Evolutionary conservation across 2,888 invertebrate species (phyloP).

Genomic region (Drosophila tanythrix): DNA sequence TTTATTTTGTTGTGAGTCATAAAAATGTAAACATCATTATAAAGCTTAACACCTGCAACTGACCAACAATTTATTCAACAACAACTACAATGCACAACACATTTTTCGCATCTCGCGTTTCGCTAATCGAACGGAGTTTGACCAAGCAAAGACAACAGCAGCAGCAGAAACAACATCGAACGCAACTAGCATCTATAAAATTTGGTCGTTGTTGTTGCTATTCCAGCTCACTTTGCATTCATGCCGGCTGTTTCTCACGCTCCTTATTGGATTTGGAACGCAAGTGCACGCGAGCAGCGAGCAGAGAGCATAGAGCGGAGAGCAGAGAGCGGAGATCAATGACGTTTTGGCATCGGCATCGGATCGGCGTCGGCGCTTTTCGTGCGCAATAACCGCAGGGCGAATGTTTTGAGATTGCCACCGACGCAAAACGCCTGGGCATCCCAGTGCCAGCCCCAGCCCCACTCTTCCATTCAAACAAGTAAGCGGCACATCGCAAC

Average conservation of each 20-base stretch:
- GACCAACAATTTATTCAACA: conserved; percentile 28
- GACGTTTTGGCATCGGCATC: conserved; percentile 35
- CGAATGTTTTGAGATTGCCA: conserved; percentile 70
- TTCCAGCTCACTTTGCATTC: conserved; percentile 73
- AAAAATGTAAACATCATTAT: conserved; percentile 79
- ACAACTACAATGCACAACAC: conserved; percentile 34
- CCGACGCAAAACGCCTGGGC: conserved; percentile 66
- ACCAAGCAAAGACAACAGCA: conserved; percentile 34
- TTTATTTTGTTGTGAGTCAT: conserved; percentile 69
- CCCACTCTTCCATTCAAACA: conserved; percentile 15
- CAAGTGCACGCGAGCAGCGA: conserved; percentile 77
- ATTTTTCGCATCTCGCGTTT: conserved; percentile 72
- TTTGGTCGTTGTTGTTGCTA: conserved; percentile 60
- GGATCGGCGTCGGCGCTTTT: conserved; percentile 47
- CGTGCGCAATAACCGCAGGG: conserved; percentile 70
- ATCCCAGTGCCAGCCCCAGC: conserved; percentile 38
- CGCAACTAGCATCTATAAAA: conserved; percentile 66
- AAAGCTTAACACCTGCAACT: conserved; percentile 75
- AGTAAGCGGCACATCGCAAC: conserved; percentile 56
- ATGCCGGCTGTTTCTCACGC: conserved; percentile 81
- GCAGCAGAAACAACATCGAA: conserved; percentile 21
- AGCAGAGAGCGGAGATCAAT: conserved; percentile 43
- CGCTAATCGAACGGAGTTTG: conserved; percentile 70
- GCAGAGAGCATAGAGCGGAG: conserved; percentile 21
- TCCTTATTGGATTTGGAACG: conserved; percentile 80